phyloP scores from a whole-genome alignment of 2,888 invertebrate genomes.

The Protophormia terraenovae region DNA sequence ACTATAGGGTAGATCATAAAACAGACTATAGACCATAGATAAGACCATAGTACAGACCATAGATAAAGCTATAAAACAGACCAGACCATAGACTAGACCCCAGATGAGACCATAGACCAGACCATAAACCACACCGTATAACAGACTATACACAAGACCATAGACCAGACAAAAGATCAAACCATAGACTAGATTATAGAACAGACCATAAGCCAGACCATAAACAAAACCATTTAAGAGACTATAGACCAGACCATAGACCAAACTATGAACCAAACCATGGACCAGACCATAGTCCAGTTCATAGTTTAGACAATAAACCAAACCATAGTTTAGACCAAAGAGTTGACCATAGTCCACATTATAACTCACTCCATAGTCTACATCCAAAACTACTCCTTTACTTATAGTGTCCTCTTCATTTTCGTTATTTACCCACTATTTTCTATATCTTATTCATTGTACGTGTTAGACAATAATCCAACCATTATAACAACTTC shows the following conservation, averaged over 20 bases:
- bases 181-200: not conserved
- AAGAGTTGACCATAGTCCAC: not conserved
- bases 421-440: not conserved
- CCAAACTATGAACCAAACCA: not conserved
- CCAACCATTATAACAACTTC: not conserved
- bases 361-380: not conserved
- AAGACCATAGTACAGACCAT: too few species aligned
- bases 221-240: not conserved
- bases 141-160: not conserved
- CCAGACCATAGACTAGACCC: not conserved
- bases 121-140: not conserved
- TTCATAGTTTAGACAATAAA: not conserved
- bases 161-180: not conserved
- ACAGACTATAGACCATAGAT: too few species aligned
- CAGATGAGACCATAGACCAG: not conserved
- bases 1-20: too few species aligned
- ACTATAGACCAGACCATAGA: not conserved
- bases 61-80: too few species aligned
- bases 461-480: not conserved
- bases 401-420: not conserved
- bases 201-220: not conserved
- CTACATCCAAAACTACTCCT: too few species aligned
- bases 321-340: not conserved
- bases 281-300: not conserved
- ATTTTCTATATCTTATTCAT: not conserved